Evolutionary conservation across 2,797 vertebrate genomes (phyloP).

Genomic region (Pseudomugil gertrudae): DNA sequence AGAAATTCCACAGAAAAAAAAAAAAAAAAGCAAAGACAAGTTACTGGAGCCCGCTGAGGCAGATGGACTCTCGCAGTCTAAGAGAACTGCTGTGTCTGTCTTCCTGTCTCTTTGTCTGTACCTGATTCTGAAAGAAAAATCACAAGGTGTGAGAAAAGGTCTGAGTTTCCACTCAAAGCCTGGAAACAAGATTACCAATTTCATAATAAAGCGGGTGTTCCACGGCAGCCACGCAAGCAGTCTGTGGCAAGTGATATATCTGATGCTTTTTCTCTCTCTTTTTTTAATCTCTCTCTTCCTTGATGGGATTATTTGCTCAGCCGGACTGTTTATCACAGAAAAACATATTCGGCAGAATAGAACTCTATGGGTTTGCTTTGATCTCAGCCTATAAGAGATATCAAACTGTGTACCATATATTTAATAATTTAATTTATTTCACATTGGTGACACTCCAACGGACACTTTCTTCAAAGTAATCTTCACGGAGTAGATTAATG

Average conservation of each 20-base stretch:
- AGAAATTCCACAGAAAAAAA: conserved; percentile 86
- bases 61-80: conserved; percentile 73
- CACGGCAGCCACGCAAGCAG: conserved; percentile 61
- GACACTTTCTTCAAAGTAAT: conserved; percentile 76
- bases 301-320: conserved; percentile 80
- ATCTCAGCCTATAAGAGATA: conserved; percentile 72
- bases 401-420: conserved; percentile 73
- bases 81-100: conserved; percentile 66
- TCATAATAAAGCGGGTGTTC: conserved; percentile 73
- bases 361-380: conserved; percentile 77
- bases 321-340: conserved; percentile 78
- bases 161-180: conserved; percentile 69
- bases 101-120: conserved; percentile 64
- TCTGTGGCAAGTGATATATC: conserved; percentile 76
- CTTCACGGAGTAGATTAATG: conserved; percentile 77
- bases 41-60: conserved; percentile 73
- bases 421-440: conserved; percentile 73
- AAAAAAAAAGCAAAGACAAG: conserved; percentile 61
- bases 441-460: conserved; percentile 71
- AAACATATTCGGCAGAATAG: conserved; percentile 80
- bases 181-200: conserved; percentile 78
- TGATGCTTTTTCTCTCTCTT: conserved; percentile 57
- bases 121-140: conserved; percentile 61
- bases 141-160: conserved; percentile 49
- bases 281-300: conserved; percentile 75